Evolutionary conservation across 1,140 invertebrate species (phyloP).

Genomic region (Pectinophora gossypiella): DNA sequence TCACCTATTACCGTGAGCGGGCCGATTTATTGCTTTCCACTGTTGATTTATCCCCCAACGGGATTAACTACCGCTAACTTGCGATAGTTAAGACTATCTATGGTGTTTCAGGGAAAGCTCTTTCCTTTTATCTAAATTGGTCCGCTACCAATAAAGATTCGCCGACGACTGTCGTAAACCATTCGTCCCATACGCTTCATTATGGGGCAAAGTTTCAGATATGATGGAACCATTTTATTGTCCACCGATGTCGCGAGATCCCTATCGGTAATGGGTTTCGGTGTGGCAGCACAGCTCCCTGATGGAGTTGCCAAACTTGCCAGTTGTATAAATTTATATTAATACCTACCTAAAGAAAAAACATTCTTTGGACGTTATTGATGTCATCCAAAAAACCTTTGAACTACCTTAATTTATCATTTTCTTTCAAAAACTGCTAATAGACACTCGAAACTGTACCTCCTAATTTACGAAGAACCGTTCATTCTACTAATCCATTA

Average conservation of each 20-base stretch:
- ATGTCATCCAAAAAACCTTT: too few species aligned
- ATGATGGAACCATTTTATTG: constrained; percentile 74
- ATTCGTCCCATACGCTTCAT: constrained; percentile 74
- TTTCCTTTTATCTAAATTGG: constrained; percentile 76
- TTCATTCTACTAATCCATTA: constrained; percentile 15
- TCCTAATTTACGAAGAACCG: too few species aligned
- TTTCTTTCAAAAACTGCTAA: too few species aligned
- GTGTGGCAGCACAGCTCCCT: too few species aligned
- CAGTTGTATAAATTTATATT: too few species aligned
- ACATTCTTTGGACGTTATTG: too few species aligned
- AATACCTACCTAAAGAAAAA: too few species aligned
- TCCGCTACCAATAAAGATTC: constrained; percentile 73
- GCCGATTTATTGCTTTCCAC: constrained; percentile 68
- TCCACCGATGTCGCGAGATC: constrained; percentile 71
- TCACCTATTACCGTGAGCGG: constrained; percentile 69
- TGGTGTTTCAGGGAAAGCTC: constrained; percentile 70
- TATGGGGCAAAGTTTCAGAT: constrained; percentile 74
- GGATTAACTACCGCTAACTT: constrained; percentile 74
- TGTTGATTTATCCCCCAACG: constrained; percentile 70
- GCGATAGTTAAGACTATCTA: constrained; percentile 74
- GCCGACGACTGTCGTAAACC: constrained; percentile 70
- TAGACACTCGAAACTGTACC: too few species aligned
- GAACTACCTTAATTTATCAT: too few species aligned
- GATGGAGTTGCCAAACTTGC: too few species aligned
- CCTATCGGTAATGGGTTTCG: constrained; percentile 69